Conservation (phyloP, 1,140 invertebrate genomes). For the Radopholus similis region DNA sequence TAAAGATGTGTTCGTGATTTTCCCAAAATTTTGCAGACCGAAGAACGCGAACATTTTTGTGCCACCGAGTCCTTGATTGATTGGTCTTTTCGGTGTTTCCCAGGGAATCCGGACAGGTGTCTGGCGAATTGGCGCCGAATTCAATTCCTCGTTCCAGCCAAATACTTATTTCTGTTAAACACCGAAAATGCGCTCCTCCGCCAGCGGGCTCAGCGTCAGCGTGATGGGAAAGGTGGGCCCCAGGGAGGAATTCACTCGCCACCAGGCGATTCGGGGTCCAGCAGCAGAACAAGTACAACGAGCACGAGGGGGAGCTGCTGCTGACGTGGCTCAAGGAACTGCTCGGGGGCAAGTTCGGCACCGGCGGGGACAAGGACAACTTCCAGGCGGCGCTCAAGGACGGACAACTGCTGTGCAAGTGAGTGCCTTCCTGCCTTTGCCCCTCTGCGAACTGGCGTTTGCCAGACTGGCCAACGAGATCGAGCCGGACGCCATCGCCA, state of each 20-base stretch:
- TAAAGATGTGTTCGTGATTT: too few relatives aligned
- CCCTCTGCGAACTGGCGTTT: neutral
- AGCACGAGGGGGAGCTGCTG: constrained; percentile 7
- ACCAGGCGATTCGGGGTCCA: neutral
- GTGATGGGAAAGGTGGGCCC: neutral
- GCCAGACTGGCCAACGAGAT: constrained; percentile 6
- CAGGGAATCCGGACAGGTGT: too few relatives aligned
- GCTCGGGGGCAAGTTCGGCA: constrained; percentile 2
- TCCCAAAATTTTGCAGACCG: too few relatives aligned
- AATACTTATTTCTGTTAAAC: too few relatives aligned
- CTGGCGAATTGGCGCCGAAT: too few relatives aligned
- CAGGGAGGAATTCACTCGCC: neutral
- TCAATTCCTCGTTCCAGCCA: too few relatives aligned
- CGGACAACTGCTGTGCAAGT: constrained; percentile 13
- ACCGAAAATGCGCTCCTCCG: neutral
- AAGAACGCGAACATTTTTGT: too few relatives aligned
- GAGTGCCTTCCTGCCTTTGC: neutral
- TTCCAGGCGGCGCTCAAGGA: constrained; percentile 16
- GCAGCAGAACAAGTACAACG: constrained; percentile 12
- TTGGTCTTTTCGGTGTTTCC: too few relatives aligned
- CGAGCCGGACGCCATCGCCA: constrained; percentile 4
- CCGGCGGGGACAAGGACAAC: neutral
- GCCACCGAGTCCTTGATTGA: too few relatives aligned
- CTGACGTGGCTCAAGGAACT: constrained; percentile 13
- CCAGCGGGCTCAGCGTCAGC: neutral